Percentiles rank a stretch among this genome's conserved stretches.
These are phyloP conservation scores for Gobio gobio DNA, from an alignment of 2,113 vertebrate genomes.

Conservation along the genomic window DNA sequence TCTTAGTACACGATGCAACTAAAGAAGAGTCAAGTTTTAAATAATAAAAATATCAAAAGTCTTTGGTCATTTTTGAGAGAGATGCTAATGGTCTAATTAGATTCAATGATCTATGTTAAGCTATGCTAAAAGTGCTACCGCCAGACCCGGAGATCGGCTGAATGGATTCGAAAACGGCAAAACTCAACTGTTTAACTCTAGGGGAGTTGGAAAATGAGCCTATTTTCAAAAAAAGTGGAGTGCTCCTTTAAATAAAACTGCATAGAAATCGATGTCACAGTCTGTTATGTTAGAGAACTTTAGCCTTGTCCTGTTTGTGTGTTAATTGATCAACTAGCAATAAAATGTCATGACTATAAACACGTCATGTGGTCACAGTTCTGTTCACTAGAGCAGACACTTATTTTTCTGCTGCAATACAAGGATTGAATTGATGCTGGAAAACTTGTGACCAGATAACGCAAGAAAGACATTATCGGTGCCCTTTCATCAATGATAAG, in stretches of 20 bases:
- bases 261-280: not conserved
- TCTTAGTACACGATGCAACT: too few relatives aligned
- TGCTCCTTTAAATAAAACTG: not conserved
- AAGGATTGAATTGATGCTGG: slow-evolving; percentile 20
- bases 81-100: too few relatives aligned
- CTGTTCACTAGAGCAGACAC: not conserved
- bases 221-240: too few relatives aligned
- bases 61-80: too few relatives aligned
- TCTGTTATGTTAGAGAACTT: not conserved
- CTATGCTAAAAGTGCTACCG: too few relatives aligned
- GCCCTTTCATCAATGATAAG: not conserved
- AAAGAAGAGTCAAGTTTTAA: too few relatives aligned
- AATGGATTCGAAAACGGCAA: too few relatives aligned
- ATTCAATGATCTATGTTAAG: too few relatives aligned
- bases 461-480: not conserved
- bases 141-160: too few relatives aligned
- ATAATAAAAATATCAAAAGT: too few relatives aligned
- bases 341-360: not conserved
- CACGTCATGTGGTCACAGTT: not conserved
- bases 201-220: too few relatives aligned
- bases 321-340: not conserved
- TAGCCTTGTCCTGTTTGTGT: not conserved
- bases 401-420: not conserved
- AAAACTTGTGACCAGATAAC: slow-evolving; percentile 26
- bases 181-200: too few relatives aligned